Conservation (phyloP, 2,113 vertebrate species). For the Psephotus haematonotus region DNA sequence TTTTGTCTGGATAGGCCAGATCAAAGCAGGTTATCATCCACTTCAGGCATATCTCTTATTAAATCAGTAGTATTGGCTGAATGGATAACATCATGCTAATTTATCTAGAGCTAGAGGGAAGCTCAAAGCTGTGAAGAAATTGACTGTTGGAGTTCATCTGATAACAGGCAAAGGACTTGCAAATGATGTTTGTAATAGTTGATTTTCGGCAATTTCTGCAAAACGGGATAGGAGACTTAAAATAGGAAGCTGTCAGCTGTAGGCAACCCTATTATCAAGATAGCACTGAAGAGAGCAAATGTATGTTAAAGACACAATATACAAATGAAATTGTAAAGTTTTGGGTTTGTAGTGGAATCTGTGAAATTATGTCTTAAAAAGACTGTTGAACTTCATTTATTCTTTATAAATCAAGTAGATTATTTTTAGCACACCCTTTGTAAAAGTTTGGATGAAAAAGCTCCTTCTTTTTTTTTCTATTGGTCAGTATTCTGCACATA, state of each 20-base stretch:
- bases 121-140: constrained; percentile 53
- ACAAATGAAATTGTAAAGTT: background rate
- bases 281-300: background rate
- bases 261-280: background rate
- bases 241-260: background rate
- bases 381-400: background rate
- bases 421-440: background rate
- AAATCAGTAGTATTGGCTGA: constrained; percentile 14
- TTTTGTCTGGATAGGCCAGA: background rate
- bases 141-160: constrained; percentile 33
- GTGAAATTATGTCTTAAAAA: background rate
- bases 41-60: background rate
- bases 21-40: constrained; percentile 14
- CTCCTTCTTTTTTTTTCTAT: background rate
- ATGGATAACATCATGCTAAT: background rate
- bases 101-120: constrained; percentile 14
- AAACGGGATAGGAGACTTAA: background rate
- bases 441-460: background rate
- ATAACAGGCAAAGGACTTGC: constrained; percentile 51
- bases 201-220: constrained; percentile 33
- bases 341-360: background rate
- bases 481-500: background rate
- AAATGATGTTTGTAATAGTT: constrained; percentile 46
- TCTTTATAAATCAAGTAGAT: background rate
- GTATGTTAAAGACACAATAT: background rate